phyloP scores from a whole-genome alignment of 2,888 invertebrate genomes.

The Callinectes sapidus region DNA sequence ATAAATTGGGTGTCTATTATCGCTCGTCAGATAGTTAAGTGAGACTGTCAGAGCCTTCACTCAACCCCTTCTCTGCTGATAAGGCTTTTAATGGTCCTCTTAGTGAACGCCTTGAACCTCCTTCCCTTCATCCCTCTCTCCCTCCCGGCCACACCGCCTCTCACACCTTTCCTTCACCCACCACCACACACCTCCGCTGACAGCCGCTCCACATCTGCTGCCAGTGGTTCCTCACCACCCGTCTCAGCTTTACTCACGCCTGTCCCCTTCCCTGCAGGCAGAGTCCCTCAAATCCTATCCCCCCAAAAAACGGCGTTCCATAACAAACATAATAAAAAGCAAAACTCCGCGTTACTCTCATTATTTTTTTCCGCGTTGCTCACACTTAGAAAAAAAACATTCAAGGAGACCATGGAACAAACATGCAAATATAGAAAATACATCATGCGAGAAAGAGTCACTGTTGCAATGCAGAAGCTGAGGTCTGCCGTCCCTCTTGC shows the following conservation, averaged over 20 bases:
- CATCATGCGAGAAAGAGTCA: not conserved
- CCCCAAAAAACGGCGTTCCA: not conserved
- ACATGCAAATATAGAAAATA: not conserved
- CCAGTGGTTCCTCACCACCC: not conserved
- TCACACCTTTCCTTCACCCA: not conserved
- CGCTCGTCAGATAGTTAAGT: constrained; percentile 50
- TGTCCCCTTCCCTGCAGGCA: not conserved
- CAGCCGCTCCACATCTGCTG: constrained; percentile 20
- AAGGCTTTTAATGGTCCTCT: constrained; percentile 36
- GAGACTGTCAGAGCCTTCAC: constrained; percentile 53
- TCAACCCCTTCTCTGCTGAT: constrained; percentile 47
- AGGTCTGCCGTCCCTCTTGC: not conserved
- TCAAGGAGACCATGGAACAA: not conserved
- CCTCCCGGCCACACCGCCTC: constrained; percentile 13
- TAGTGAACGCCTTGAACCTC: constrained; percentile 24
- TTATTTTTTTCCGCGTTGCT: not conserved
- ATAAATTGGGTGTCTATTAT: constrained; percentile 49
- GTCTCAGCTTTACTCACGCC: not conserved
- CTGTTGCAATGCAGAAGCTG: not conserved
- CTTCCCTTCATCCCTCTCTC: constrained; percentile 8
- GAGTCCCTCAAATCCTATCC: not conserved
- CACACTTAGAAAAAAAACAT: not conserved
- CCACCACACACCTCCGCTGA: constrained; percentile 12
- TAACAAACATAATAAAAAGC: not conserved
- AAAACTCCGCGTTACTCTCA: constrained; percentile 3